Evolutionary conservation across 1,140 invertebrate genomes (phyloP).

Genomic region (Drosophila kurseongensis): DNA sequence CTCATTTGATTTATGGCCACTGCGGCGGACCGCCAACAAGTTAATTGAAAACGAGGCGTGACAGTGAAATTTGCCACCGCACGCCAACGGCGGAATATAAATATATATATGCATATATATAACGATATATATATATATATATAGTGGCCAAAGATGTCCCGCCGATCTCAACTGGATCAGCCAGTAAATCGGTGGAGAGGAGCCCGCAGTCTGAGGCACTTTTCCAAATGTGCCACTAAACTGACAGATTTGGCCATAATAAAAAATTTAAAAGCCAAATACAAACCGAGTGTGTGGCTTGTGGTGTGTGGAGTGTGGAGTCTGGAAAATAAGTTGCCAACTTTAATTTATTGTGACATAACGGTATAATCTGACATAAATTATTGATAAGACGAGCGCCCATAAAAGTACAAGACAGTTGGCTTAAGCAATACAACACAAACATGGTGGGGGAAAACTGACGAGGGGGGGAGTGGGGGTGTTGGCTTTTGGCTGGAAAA

Average conservation of each 20-base stretch:
- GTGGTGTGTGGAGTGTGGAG: slow-evolving; percentile 32
- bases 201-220: slow-evolving; percentile 29
- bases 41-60: slow-evolving; percentile 81
- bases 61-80: slow-evolving; percentile 80
- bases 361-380: slow-evolving; percentile 84
- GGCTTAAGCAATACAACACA: slow-evolving; percentile 64
- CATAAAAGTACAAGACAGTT: slow-evolving; percentile 84
- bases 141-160: slow-evolving; percentile 22
- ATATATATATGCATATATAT: neutral
- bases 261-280: slow-evolving; percentile 72
- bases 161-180: slow-evolving; percentile 39
- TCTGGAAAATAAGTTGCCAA: slow-evolving; percentile 83
- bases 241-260: slow-evolving; percentile 82
- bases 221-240: slow-evolving; percentile 82
- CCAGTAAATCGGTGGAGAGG: neutral
- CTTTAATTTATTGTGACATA: slow-evolving; percentile 84
- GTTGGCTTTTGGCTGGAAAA: slow-evolving; percentile 14
- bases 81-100: slow-evolving; percentile 39
- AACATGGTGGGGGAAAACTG: slow-evolving; percentile 1
- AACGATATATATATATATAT: slow-evolving; percentile 14
- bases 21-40: slow-evolving; percentile 71
- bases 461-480: neutral
- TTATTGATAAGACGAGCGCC: slow-evolving; percentile 81
- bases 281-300: slow-evolving; percentile 19
- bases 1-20: slow-evolving; percentile 73